A percentile compares a stretch with the other conserved stretches of the same genome.
Evolutionary conservation across 2,888 invertebrate genomes (phyloP).

Genomic region (Bruchidius siliquastri): DNA sequence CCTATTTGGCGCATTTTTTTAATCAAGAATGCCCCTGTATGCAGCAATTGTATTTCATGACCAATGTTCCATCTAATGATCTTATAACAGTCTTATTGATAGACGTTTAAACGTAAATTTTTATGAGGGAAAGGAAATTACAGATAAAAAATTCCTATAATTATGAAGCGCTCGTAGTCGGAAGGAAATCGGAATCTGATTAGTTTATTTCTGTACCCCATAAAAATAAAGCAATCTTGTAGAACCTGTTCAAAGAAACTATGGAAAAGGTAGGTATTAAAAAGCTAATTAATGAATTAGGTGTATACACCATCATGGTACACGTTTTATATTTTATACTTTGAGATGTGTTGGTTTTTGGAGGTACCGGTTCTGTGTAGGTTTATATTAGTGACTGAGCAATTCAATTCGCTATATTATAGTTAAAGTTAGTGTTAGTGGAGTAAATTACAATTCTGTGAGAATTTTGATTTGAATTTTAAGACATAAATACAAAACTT

Average conservation of each 20-base stretch:
- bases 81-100: not conserved
- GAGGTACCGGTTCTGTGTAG: not conserved
- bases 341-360: not conserved
- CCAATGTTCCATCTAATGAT: not conserved
- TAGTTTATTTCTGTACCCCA: not conserved
- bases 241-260: no score
- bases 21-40: not conserved
- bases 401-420: no score
- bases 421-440: no score
- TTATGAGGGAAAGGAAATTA: not conserved
- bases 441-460: no score
- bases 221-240: not conserved
- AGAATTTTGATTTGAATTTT: no score
- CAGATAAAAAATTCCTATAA: not conserved
- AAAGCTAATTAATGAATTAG: no score
- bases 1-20: no score
- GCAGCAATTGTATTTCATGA: not conserved
- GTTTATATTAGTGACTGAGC: no score
- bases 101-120: not conserved
- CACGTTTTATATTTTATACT: no score
- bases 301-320: no score
- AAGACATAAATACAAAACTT: no score
- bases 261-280: no score
- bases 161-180: not conserved
- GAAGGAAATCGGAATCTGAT: not conserved